Conservation (phyloP, 2,113 vertebrate species). For the Cephalopholis sonnerati region DNA sequence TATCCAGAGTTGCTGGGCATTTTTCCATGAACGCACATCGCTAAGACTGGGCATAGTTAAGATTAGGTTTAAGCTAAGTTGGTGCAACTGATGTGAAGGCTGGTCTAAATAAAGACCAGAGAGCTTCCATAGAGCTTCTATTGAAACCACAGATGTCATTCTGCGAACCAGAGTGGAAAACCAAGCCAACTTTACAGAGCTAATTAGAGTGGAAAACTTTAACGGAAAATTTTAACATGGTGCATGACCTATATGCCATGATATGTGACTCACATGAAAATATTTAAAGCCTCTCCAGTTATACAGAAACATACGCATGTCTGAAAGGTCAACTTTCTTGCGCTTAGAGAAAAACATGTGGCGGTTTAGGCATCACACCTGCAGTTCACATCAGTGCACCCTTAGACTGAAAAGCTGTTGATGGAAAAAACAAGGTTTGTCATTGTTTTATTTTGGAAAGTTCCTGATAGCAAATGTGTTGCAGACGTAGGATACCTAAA, state of each 20-base stretch:
- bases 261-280: background rate
- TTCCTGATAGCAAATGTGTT: slow-evolving; percentile 43
- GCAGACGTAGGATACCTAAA: slow-evolving; percentile 22
- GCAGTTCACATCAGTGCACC: background rate
- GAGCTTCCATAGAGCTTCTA: background rate
- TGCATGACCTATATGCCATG: background rate
- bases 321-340: slow-evolving; percentile 1
- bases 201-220: background rate
- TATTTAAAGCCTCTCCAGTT: background rate
- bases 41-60: too few species aligned
- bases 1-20: too few species aligned
- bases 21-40: too few species aligned
- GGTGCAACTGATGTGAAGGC: too few species aligned
- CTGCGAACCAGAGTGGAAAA: background rate
- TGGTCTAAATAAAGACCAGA: too few species aligned
- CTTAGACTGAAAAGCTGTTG: slow-evolving; percentile 40
- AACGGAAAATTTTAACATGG: background rate
- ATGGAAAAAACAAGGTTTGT: slow-evolving; percentile 35
- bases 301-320: background rate
- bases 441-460: slow-evolving; percentile 67
- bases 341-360: slow-evolving; percentile 2
- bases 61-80: too few species aligned
- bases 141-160: background rate
- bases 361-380: background rate
- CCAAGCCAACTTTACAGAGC: background rate